Evolutionary conservation across 2,797 vertebrate species (phyloP), one percentile per base, ranked within the genome.

Genomic region (Argyrosomus regius): DNA sequence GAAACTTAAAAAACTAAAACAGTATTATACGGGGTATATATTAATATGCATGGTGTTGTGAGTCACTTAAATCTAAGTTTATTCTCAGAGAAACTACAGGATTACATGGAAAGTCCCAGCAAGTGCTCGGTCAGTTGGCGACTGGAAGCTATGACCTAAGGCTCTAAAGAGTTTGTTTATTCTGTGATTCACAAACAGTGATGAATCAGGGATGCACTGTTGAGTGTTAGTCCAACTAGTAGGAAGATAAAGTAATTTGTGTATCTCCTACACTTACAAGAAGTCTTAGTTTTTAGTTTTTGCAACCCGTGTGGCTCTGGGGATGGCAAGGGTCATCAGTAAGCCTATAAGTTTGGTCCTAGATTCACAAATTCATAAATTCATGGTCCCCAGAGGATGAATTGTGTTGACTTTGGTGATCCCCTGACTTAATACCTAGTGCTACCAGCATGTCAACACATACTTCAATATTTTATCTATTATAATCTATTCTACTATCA

Each of bases 91-190:
- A 78, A 87, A 81, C 46, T 54, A 60, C 69, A 77, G 49, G 41
- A 74, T 84, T 39, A 77, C 84, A 82, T 64, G 91, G 91, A 94
- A 95, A 93, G 92, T 91, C 90, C 91, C 90, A 80, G 74, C 77
- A 81, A 87, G 75, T 86, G 87, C 59, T 69, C 28, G 50, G 80
- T 84, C 72, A 85, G 85, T 84, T 60, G 75, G 69, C 77, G 70
- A 57, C 50, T 72, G 84, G 73, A 83, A 83, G 52, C 72, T 71
- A 17, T 87, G 81, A 76, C 50, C 60, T 68, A 26, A 49, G 59
- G 26, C 56, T 77, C 50, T 9, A 48, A 72, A 65, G n/a, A 56
- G 39, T 53, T 53, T 53, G 43, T 72, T 80, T 69, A 82, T 49
- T 54, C 45, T 20, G 35, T 48, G 58, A 78, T 63, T 88, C 46